Conservation (phyloP, 2,888 invertebrate species). For the Amitus sp. region DNA sequence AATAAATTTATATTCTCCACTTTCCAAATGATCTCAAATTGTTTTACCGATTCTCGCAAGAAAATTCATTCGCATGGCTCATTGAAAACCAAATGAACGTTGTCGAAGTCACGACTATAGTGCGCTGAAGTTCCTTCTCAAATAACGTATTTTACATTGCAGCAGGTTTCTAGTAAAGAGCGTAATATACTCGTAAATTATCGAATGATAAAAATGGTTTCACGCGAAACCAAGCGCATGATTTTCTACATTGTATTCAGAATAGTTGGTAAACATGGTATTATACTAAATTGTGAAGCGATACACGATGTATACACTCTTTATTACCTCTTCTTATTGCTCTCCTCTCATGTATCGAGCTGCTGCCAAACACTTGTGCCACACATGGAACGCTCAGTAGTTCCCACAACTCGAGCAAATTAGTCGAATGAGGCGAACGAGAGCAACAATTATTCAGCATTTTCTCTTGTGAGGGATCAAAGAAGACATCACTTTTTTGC, state of each 20-base stretch:
- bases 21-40: no score
- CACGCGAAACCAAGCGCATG: neutral
- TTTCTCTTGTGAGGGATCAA: constrained; percentile 37
- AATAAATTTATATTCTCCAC: no score
- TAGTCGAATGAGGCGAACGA: constrained; percentile 41
- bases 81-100: no score
- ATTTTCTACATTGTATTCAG: neutral
- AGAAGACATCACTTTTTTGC: constrained; percentile 40
- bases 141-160: no score
- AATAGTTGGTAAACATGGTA: neutral
- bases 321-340: neutral
- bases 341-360: neutral
- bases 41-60: no score
- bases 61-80: no score
- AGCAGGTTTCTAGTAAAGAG: neutral
- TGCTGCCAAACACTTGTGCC: neutral
- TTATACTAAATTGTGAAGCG: neutral
- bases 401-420: constrained; percentile 50
- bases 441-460: constrained; percentile 47
- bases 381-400: constrained; percentile 27
- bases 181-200: neutral
- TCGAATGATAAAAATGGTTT: neutral
- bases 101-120: no score
- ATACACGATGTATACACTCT: neutral
- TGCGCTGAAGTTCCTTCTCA: neutral